These are phyloP conservation scores for Climacteris rufus DNA, from an alignment of 2,113 vertebrate species.

Conservation along the genomic window DNA sequence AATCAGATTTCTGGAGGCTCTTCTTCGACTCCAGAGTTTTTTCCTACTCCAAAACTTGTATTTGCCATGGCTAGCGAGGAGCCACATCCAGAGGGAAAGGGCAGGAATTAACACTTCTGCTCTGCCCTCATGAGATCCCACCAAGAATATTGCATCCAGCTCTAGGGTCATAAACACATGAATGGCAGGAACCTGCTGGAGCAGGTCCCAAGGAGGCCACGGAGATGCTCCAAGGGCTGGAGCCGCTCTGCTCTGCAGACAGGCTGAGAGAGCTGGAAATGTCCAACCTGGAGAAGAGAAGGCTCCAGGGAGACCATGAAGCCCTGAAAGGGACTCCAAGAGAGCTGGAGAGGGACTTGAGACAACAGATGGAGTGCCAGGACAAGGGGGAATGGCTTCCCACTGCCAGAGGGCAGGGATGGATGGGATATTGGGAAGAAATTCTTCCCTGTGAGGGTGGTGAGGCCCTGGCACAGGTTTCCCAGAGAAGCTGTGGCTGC, in stretches of 20 bases:
- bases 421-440: neutral
- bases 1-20: neutral
- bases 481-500: neutral
- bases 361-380: neutral
- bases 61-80: neutral
- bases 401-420: rapidly evolving
- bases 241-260: neutral
- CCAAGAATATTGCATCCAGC: neutral
- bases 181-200: neutral
- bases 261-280: neutral
- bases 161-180: neutral
- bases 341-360: neutral
- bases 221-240: neutral
- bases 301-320: rapidly evolving
- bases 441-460: rapidly evolving
- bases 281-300: neutral
- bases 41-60: neutral
- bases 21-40: neutral
- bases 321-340: neutral
- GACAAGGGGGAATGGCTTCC: neutral
- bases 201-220: rapidly evolving
- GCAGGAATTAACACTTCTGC: neutral
- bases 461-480: neutral
- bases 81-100: neutral
- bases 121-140: neutral